Conservation (phyloP, 2,113 vertebrate genomes). For the Hemichromis elongatus region DNA sequence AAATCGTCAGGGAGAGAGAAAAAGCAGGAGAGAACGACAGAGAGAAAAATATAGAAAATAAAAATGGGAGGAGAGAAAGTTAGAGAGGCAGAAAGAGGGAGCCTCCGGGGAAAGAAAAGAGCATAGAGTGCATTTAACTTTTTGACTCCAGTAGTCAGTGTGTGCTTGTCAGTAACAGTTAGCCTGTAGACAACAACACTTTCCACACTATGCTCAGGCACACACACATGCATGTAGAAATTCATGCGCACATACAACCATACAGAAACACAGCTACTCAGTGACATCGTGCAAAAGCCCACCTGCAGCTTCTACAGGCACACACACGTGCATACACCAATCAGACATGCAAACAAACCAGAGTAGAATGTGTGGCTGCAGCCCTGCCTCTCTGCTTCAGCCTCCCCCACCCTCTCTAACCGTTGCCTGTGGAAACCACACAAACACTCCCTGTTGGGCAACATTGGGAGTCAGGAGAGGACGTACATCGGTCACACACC, state of each 20-base stretch:
- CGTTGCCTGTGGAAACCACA: conserved; percentile 73
- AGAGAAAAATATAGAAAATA: conserved; percentile 71
- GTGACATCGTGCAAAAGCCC: conserved; percentile 47
- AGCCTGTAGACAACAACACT: conserved; percentile 67
- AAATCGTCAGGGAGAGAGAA: conserved; percentile 64
- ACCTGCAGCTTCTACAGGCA: conserved; percentile 41
- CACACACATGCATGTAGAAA: conserved; percentile 27
- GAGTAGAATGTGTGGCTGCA: conserved; percentile 56
- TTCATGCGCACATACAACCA: background rate
- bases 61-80: conserved; percentile 64
- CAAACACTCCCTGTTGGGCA: conserved; percentile 79
- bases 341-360: conserved; percentile 67
- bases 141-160: conserved; percentile 73
- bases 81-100: conserved; percentile 56
- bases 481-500: conserved; percentile 67
- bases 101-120: conserved; percentile 66
- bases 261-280: conserved; percentile 26
- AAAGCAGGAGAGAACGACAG: conserved; percentile 69
- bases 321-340: conserved; percentile 39
- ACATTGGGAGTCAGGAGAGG: conserved; percentile 71
- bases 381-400: conserved; percentile 60
- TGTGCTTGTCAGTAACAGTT: conserved; percentile 73
- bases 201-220: conserved; percentile 49
- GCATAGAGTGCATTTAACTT: conserved; percentile 74
- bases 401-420: conserved; percentile 61